Evolutionary conservation across 2,888 invertebrate genomes (phyloP).

Genomic region (Chaetogeoica ovagalla): DNA sequence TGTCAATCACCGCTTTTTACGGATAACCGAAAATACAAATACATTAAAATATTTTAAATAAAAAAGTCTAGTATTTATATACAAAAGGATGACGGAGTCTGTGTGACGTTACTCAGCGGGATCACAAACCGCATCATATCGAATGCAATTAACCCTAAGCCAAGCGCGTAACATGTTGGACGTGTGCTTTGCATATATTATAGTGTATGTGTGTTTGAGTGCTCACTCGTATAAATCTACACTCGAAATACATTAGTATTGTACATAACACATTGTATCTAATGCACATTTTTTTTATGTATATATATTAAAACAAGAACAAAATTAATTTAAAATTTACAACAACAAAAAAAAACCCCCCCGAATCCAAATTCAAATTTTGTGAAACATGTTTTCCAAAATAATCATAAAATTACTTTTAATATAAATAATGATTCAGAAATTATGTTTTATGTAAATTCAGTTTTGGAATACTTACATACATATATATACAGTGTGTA

Average conservation of each 20-base stretch:
- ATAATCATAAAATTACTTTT: no score
- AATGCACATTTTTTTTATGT: no score
- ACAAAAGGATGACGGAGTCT: neutral
- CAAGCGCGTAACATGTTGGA: slow-evolving; percentile 21
- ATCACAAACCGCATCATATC: slow-evolving; percentile 13
- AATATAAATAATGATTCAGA: no score
- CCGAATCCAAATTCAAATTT: no score
- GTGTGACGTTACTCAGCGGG: slow-evolving; percentile 9
- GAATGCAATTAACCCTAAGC: slow-evolving; percentile 36
- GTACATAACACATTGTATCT: neutral
- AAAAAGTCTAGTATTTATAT: neutral
- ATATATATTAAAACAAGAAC: no score
- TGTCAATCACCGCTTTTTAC: slow-evolving; percentile 6
- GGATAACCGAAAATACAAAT: neutral
- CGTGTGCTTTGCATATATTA: slow-evolving; percentile 2
- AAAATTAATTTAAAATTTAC: no score
- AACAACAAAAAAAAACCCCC: no score
- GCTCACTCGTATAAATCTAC: neutral
- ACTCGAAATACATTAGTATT: neutral
- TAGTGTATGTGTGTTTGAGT: neutral
- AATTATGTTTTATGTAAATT: no score
- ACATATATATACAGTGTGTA: no score
- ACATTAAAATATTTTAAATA: neutral
- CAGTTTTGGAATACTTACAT: no score
- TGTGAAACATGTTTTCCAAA: no score